Evolutionary conservation across 2,888 invertebrate genomes (phyloP).

Genomic region (Lithosia quadra): DNA sequence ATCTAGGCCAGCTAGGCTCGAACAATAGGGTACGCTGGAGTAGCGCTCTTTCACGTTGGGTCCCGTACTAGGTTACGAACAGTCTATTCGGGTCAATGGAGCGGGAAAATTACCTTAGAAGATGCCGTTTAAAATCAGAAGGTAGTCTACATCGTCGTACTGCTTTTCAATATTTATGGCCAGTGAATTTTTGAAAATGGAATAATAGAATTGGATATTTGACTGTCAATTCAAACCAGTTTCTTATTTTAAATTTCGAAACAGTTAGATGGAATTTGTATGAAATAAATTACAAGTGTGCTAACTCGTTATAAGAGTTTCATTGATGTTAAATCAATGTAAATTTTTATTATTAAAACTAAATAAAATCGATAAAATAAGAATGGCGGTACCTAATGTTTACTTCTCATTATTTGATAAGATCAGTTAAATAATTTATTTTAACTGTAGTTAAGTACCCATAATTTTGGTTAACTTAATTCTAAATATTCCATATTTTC

Average conservation of each 20-base stretch:
- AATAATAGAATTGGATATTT: neutral
- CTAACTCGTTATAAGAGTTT: too few species aligned
- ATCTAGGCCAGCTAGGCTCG: slow-evolving; percentile 74
- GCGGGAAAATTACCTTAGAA: slow-evolving; percentile 71
- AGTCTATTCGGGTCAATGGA: slow-evolving; percentile 77
- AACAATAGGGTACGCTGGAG: slow-evolving; percentile 77
- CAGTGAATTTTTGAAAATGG: neutral
- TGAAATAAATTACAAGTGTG: too few species aligned
- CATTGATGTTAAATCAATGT: too few species aligned
- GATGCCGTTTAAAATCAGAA: slow-evolving; percentile 32
- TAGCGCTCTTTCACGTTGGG: slow-evolving; percentile 71
- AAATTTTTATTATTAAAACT: too few species aligned
- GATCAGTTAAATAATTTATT: too few species aligned
- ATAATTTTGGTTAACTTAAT: neutral
- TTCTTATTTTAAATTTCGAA: too few species aligned
- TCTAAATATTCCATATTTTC: slow-evolving; percentile 30
- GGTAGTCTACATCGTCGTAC: slow-evolving; percentile 23
- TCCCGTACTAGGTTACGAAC: slow-evolving; percentile 74
- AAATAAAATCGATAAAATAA: too few species aligned
- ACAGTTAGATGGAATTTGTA: too few species aligned
- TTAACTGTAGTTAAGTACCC: neutral
- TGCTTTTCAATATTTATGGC: slow-evolving; percentile 18
- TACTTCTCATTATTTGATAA: too few species aligned
- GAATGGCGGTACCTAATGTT: too few species aligned
- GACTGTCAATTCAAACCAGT: too few species aligned